phyloP scores from a whole-genome alignment of 2,888 invertebrate species.

The Cantharis lateralis region DNA sequence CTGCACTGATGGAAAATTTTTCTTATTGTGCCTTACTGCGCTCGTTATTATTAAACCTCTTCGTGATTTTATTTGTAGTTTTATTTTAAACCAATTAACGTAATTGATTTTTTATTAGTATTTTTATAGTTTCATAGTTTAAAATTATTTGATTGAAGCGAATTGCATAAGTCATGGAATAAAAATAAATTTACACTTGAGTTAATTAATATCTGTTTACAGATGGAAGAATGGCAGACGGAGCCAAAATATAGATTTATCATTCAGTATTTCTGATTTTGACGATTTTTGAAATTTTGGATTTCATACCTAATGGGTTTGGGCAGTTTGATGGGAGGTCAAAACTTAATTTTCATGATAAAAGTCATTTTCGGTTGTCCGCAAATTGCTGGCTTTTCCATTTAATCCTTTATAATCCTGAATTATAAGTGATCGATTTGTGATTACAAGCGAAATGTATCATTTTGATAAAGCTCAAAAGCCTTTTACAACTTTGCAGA shows the following conservation, averaged over 20 bases:
- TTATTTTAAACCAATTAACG: not conserved
- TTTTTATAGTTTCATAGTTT: not conserved
- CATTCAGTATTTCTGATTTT: not conserved
- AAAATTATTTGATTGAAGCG: not conserved
- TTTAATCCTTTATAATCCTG: slow-evolving; percentile 5
- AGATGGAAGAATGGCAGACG: slow-evolving; percentile 14
- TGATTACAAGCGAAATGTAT: slow-evolving; percentile 30
- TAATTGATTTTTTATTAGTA: not conserved
- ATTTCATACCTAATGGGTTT: not conserved
- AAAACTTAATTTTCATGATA: slow-evolving; percentile 3
- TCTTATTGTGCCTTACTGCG: not conserved
- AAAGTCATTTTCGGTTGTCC: slow-evolving; percentile 7
- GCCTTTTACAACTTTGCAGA: slow-evolving; percentile 40
- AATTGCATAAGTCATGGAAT: not conserved
- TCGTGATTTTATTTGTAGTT: not conserved
- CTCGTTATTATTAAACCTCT: not conserved
- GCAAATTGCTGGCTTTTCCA: slow-evolving; percentile 3
- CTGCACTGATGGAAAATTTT: not conserved
- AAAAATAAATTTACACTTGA: not conserved
- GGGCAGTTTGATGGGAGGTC: not conserved
- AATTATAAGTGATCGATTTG: slow-evolving; percentile 20
- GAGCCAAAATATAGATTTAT: no score
- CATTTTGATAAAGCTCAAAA: slow-evolving; percentile 32
- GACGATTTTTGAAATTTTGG: not conserved
- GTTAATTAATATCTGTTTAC: not conserved